Conservation (phyloP, 2,888 invertebrate species). For the Alcis repandata region DNA sequence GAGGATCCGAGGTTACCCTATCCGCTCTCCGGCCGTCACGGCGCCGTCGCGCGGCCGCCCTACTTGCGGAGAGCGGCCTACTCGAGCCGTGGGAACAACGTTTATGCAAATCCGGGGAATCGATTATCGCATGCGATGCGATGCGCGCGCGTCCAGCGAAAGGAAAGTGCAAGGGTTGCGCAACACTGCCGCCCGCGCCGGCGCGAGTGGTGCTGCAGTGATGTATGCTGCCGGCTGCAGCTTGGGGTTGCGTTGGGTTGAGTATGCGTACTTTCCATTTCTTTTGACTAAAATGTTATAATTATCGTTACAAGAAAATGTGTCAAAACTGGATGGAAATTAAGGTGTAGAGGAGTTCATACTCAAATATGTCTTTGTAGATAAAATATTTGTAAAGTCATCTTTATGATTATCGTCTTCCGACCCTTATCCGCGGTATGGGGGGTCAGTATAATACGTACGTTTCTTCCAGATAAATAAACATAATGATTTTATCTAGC, state of each 20-base stretch:
- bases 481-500: too few species aligned
- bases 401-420: too few species aligned
- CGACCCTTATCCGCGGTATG: too few species aligned
- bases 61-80: constrained; percentile 70
- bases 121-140: constrained; percentile 72
- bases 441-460: too few species aligned
- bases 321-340: too few species aligned
- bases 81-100: constrained; percentile 77
- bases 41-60: constrained; percentile 62
- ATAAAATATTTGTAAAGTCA: too few species aligned
- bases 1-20: constrained; percentile 72
- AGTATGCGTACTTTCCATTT: too few species aligned
- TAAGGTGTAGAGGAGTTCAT: too few species aligned
- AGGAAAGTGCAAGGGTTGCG: constrained; percentile 81
- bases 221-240: constrained; percentile 1
- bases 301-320: too few species aligned
- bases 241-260: background rate
- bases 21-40: constrained; percentile 76
- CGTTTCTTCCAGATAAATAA: too few species aligned
- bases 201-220: background rate
- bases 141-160: constrained; percentile 60
- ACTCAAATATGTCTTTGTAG: too few species aligned
- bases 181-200: constrained; percentile 48
- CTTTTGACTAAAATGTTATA: too few species aligned
- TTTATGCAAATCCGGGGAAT: constrained; percentile 81